Evolutionary conservation across 2,888 invertebrate genomes (phyloP), one percentile per base, ranked within the genome.

Genomic region (Ceraclea dissimilis): DNA sequence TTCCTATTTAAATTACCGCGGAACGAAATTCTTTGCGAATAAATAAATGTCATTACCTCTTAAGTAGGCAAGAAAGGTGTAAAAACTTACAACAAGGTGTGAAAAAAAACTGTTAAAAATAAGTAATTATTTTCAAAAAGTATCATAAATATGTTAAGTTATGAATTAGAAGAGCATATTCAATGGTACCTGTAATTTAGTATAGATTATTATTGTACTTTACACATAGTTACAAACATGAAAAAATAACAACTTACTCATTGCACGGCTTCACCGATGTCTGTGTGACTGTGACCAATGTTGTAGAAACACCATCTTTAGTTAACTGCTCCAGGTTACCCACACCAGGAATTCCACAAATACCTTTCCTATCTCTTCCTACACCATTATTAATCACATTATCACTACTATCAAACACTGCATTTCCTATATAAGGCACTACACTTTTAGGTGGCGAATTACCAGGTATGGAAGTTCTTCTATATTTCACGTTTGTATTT

Each of bases 261-360:
- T 78, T 78, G 59, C 76, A 78, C 51, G 71, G 71, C 48, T 76
- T 75, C 43, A 70, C 69, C n/a, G 73, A 70, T 1, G 74, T 76
- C 65, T 76, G 77, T 52, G 73, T 71, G 50, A 76, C 76, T 2
- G 76, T 76, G 56, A 76, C 76, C 65, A 75, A 63, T 20, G 76
- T 76, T 2, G 73, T 76, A 16, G 73, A 75, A 11, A 75, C 74
- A 8, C 75, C 65, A 63, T 66, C 68, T 58, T 76, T 73, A 18
- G 75, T 74, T 2, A 76, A 65, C 62, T 76, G 76, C 16, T 59
- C 76, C 8, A 76, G 65, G 60, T 76, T 76, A 17, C 43, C 56
- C 19, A 54, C 46, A 16, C 57, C 57, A 13, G 60, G 58, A 39
- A 57, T 55, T 39, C 64, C 60, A 31, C 58, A 57, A 58, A 63